Percentiles rank a stretch among this genome's conserved stretches.
Evolutionary conservation across 37 sponge, comb jelly and placozoan species (phyloP).

Genomic region (Haliclona indistincta): DNA sequence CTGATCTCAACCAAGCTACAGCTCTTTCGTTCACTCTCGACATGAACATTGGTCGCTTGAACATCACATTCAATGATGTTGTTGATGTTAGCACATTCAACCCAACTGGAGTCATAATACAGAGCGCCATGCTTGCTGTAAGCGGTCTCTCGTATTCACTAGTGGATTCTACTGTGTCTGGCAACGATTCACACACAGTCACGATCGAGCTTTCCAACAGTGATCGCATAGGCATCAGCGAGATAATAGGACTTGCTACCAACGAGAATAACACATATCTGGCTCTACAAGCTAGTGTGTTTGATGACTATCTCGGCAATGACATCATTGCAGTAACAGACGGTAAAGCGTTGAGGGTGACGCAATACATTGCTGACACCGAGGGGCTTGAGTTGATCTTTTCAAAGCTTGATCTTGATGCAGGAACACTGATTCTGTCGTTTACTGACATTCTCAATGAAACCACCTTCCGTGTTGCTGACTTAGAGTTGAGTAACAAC

Average conservation of each 20-base stretch:
- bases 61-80: constrained; percentile 64
- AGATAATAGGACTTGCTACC: constrained; percentile 56
- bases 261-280: constrained; percentile 74
- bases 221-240: constrained; percentile 68
- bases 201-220: constrained; percentile 50
- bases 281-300: constrained; percentile 71
- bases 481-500: constrained; percentile 42
- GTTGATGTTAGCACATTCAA: constrained; percentile 53
- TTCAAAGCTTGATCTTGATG: constrained; percentile 60
- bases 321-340: constrained; percentile 83
- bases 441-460: constrained; percentile 82
- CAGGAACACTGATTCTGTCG: constrained; percentile 57
- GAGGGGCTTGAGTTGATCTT: constrained; percentile 41
- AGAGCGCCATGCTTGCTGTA: constrained; percentile 22
- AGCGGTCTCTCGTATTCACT: constrained; percentile 32
- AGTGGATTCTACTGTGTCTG: constrained; percentile 40
- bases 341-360: constrained; percentile 67
- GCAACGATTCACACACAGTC: constrained; percentile 41
- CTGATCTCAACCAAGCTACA: constrained; percentile 36
- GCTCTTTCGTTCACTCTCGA: constrained; percentile 56
- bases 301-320: constrained; percentile 68
- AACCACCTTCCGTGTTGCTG: constrained; percentile 50
- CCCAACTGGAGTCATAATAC: constrained; percentile 51
- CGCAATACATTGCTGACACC: constrained; percentile 43
- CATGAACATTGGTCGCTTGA: constrained; percentile 64